Conservation (phyloP, 2,888 invertebrate species). For the Tipula unca region DNA sequence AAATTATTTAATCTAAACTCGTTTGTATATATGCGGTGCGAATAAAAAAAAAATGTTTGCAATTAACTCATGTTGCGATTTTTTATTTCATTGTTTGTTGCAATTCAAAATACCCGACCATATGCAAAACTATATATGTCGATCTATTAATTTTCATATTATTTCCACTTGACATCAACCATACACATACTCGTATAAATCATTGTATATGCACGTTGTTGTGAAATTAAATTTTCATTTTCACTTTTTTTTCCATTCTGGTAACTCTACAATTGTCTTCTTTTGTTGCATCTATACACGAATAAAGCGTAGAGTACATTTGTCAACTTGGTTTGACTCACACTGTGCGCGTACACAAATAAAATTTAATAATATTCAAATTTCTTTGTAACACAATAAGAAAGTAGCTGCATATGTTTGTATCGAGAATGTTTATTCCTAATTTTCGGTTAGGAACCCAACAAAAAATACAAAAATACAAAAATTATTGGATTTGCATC, state of each 20-base stretch:
- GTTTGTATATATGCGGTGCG: background rate
- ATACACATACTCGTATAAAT: too few relatives aligned
- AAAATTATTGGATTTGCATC: background rate
- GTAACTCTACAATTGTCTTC: background rate
- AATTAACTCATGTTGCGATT: background rate
- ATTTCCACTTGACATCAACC: background rate
- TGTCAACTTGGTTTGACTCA: background rate
- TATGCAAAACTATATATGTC: background rate
- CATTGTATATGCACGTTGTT: background rate
- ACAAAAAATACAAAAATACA: background rate
- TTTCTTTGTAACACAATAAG: background rate
- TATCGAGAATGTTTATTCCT: background rate
- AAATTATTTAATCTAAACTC: background rate
- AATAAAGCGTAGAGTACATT: background rate
- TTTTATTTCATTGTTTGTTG: background rate
- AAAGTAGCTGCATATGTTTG: background rate
- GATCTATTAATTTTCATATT: background rate
- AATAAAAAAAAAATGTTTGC: background rate
- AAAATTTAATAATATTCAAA: background rate
- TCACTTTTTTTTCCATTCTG: background rate
- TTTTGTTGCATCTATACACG: background rate
- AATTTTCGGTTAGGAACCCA: background rate
- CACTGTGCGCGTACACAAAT: background rate
- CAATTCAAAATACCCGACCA: background rate
- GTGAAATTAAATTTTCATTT: background rate